These are phyloP conservation scores for Serripes groenlandicus DNA, from an alignment of 2,888 invertebrate species.

Conservation along the genomic window DNA sequence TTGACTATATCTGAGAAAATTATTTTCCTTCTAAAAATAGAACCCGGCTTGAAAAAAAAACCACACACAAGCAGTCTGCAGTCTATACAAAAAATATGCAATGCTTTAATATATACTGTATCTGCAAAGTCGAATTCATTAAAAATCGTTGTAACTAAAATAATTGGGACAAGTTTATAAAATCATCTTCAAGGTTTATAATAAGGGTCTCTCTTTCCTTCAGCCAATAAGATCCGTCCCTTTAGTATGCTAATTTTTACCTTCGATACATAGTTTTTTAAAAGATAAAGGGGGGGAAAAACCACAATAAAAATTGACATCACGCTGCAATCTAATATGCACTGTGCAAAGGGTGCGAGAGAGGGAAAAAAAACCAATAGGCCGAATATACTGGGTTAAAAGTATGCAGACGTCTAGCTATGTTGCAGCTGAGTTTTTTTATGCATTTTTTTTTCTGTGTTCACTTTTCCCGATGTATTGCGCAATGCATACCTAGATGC, in stretches of 20 bases:
- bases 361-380: slow-evolving; percentile 18
- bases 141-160: too few species aligned
- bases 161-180: slow-evolving; percentile 2
- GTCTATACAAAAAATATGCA: slow-evolving; percentile 50
- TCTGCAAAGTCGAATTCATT: slow-evolving; percentile 24
- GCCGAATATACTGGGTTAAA: slow-evolving; percentile 27
- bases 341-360: neutral
- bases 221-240: neutral
- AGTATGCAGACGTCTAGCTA: slow-evolving; percentile 27
- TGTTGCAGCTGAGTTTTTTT: slow-evolving; percentile 22
- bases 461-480: neutral
- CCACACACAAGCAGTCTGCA: slow-evolving; percentile 12
- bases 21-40: slow-evolving; percentile 60
- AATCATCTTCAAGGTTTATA: neutral
- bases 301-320: neutral
- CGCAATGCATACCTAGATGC: neutral
- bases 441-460: slow-evolving; percentile 2
- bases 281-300: neutral
- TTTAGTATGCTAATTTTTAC: slow-evolving; percentile 8
- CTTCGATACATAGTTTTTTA: neutral
- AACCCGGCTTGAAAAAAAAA: slow-evolving; percentile 32
- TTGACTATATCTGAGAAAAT: slow-evolving; percentile 44
- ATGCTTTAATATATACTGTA: slow-evolving; percentile 56
- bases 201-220: neutral
- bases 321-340: neutral